Conservation (phyloP, 2,113 vertebrate genomes). For the Sceloporus undulatus region DNA sequence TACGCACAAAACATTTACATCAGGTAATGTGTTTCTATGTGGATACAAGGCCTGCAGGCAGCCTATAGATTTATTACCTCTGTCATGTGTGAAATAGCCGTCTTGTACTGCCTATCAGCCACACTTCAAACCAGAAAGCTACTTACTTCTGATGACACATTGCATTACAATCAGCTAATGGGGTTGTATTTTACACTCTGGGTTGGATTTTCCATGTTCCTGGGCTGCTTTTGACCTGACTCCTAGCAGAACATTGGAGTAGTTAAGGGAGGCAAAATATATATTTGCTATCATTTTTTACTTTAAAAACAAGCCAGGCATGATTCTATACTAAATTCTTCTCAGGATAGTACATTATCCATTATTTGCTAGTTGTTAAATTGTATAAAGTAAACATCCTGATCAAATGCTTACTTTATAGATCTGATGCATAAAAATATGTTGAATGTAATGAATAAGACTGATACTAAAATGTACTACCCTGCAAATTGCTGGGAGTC, state of each 20-base stretch:
- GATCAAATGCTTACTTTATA: constrained; percentile 28
- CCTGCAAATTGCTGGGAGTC: constrained; percentile 10
- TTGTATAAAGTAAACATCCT: constrained; percentile 41
- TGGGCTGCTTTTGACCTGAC: constrained; percentile 57
- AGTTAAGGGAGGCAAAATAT: constrained; percentile 25
- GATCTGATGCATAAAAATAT: not conserved
- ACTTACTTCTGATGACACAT: constrained; percentile 63
- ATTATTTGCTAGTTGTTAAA: constrained; percentile 56
- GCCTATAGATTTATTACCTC: constrained; percentile 64
- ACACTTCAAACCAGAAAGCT: constrained; percentile 55
- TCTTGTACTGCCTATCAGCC: constrained; percentile 57
- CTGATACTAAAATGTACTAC: constrained; percentile 55
- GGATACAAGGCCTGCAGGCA: constrained; percentile 48
- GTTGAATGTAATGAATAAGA: constrained; percentile 48
- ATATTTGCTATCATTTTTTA: constrained; percentile 71
- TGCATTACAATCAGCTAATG: constrained; percentile 63
- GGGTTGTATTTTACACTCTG: constrained; percentile 48
- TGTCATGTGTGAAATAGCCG: constrained; percentile 48
- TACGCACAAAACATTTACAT: constrained; percentile 48
- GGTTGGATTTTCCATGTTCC: constrained; percentile 52
- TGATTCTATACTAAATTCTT: constrained; percentile 49
- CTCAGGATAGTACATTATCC: constrained; percentile 52
- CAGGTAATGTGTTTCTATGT: constrained; percentile 55
- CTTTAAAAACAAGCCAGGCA: constrained; percentile 49
- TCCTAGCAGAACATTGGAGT: constrained; percentile 25